Percentiles rank a stretch among this genome's conserved stretches.
phyloP scores from a whole-genome alignment of 2,888 invertebrate genomes.

The Melinaea menophilus region DNA sequence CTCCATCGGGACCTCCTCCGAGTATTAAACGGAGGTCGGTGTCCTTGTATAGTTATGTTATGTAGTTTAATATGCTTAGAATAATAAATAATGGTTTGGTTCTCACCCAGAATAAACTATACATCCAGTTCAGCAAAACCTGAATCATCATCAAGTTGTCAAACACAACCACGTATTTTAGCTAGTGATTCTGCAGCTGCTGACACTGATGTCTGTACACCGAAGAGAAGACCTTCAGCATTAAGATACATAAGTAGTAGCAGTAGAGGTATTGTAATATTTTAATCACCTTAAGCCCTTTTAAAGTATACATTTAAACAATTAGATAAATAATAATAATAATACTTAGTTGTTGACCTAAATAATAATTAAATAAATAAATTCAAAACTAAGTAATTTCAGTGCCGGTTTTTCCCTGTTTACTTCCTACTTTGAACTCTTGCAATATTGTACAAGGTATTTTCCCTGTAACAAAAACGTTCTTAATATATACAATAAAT shows the following conservation, averaged over 20 bases:
- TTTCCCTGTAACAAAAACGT: not conserved
- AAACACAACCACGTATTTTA: conserved; percentile 43
- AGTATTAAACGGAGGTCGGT: conserved; percentile 59
- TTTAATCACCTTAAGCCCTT: not conserved
- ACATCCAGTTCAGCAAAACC: conserved; percentile 56
- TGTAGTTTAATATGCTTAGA: too few relatives aligned
- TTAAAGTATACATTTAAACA: not conserved
- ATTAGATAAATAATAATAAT: not conserved
- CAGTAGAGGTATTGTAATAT: conserved; percentile 54
- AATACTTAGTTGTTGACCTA: not conserved
- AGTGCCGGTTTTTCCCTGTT: not conserved
- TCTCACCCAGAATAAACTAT: conserved; percentile 34
- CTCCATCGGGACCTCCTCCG: conserved; percentile 53
- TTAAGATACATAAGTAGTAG: conserved; percentile 72
- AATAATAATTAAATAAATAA: not conserved
- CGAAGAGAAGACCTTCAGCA: conserved; percentile 55
- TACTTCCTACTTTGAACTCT: not conserved
- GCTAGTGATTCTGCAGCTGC: conserved; percentile 59
- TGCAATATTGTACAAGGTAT: not conserved
- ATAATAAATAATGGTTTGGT: not conserved
- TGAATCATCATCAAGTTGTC: conserved; percentile 53
- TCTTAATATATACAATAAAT: too few relatives aligned
- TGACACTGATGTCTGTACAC: conserved; percentile 57
- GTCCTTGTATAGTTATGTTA: not conserved
- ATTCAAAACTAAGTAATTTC: not conserved